A percentile compares a stretch with the other conserved stretches of the same genome.
Conservation (phyloP, 1,140 invertebrate species). For the Drosophila pallidifrons region DNA sequence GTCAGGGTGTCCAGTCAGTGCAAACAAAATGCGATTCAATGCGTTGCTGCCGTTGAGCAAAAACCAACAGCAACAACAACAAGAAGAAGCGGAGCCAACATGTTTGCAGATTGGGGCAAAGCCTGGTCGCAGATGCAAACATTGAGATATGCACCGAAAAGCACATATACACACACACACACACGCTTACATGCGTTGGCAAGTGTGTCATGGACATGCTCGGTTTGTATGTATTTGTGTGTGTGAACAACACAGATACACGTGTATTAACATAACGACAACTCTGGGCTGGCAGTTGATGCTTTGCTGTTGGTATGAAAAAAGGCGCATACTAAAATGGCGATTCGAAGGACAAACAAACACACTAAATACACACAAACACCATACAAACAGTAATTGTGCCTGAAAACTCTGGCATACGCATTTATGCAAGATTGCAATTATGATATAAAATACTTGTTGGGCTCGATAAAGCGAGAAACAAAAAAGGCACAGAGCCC, state of each 20-base stretch:
- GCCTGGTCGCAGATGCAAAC: conserved; percentile 69
- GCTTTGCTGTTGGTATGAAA: conserved; percentile 65
- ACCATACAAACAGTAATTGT: conserved; percentile 46
- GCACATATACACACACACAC: conserved; percentile 46
- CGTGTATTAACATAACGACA: conserved; percentile 50
- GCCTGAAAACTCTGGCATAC: conserved; percentile 60
- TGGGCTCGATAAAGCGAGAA: conserved; percentile 38
- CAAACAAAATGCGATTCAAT: conserved; percentile 74
- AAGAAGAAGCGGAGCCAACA: conserved; percentile 14
- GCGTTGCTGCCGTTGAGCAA: conserved; percentile 40
- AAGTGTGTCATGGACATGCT: conserved; percentile 77
- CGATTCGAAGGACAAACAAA: conserved; percentile 80
- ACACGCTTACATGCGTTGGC: conserved; percentile 36
- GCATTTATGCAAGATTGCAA: conserved; percentile 79
- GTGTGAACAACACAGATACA: conserved; percentile 59
- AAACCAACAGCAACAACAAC: conserved; percentile 27
- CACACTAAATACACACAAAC: conserved; percentile 50
- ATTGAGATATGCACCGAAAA: conserved; percentile 76
- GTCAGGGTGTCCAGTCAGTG: conserved; percentile 57
- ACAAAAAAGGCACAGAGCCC: neutral
- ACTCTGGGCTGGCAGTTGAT: conserved; percentile 56
- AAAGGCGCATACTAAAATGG: conserved; percentile 76
- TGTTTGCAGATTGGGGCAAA: conserved; percentile 45
- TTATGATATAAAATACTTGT: conserved; percentile 77
- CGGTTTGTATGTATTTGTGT: conserved; percentile 16